Percentiles rank a stretch among this genome's conserved stretches.
Evolutionary conservation across 2,888 invertebrate species (phyloP).

Genomic region (Drosophila suboccidentalis): DNA sequence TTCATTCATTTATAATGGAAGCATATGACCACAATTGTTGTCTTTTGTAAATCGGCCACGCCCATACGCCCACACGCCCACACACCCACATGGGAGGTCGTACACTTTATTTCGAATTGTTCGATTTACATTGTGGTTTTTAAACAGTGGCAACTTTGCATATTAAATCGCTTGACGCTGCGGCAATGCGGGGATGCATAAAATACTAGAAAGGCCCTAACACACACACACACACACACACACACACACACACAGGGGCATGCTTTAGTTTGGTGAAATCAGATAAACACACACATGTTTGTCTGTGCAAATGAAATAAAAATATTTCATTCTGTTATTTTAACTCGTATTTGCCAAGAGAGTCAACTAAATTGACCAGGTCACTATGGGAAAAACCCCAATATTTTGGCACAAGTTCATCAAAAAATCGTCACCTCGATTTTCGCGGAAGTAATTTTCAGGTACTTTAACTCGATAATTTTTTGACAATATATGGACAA

Average conservation of each 20-base stretch:
- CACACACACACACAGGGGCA: neutral
- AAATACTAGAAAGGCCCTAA: slow-evolving; percentile 21
- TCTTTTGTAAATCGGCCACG: slow-evolving; percentile 6
- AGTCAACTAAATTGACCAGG: slow-evolving; percentile 6
- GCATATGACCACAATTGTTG: slow-evolving; percentile 17
- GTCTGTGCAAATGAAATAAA: slow-evolving; percentile 30
- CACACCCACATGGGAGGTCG: slow-evolving; percentile 1
- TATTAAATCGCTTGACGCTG: slow-evolving; percentile 61
- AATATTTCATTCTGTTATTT: slow-evolving; percentile 19
- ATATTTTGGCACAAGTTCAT: no score
- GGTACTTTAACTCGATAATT: no score
- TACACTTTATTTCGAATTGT: slow-evolving; percentile 39
- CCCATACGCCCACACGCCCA: neutral
- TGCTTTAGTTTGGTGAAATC: slow-evolving; percentile 42
- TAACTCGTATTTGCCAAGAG: slow-evolving; percentile 15
- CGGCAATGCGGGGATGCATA: slow-evolving; percentile 35
- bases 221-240: neutral
- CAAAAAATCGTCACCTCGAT: no score
- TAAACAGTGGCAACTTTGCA: slow-evolving; percentile 63
- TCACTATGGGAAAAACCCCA: no score
- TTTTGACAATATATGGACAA: no score
- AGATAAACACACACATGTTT: slow-evolving; percentile 36
- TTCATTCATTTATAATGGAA: neutral
- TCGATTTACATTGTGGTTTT: slow-evolving; percentile 64
- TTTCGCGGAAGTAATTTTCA: no score